Conservation (phyloP, 2,888 invertebrate species). For the Cryptus viduatorius region DNA sequence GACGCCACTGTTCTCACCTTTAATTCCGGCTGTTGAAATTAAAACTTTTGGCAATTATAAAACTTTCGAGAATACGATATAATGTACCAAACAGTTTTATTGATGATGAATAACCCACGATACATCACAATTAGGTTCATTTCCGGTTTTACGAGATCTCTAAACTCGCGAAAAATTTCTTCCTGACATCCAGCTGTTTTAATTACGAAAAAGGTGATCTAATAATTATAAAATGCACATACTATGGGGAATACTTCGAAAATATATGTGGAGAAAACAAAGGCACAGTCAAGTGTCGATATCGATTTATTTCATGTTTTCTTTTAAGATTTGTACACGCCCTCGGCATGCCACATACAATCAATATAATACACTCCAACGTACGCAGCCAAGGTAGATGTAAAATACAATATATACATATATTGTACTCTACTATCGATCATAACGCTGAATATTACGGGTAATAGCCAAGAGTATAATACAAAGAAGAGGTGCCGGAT, state of each 20-base stretch:
- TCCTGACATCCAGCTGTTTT: too few relatives aligned
- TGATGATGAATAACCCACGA: too few relatives aligned
- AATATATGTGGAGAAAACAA: background rate
- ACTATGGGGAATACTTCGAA: background rate
- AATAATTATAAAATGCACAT: background rate
- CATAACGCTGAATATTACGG: slow-evolving; percentile 76
- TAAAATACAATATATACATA: slow-evolving; percentile 82
- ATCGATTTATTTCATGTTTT: slow-evolving; percentile 73
- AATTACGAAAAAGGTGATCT: too few relatives aligned
- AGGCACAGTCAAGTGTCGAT: slow-evolving; percentile 52
- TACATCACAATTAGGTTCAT: too few relatives aligned
- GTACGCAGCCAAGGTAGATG: slow-evolving; percentile 82
- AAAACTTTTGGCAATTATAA: background rate
- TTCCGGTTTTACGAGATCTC: too few relatives aligned
- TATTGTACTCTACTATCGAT: slow-evolving; percentile 79
- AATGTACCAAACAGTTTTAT: background rate
- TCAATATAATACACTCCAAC: slow-evolving; percentile 82
- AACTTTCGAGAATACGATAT: background rate
- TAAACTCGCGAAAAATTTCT: too few relatives aligned
- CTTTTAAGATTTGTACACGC: slow-evolving; percentile 82
- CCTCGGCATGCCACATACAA: slow-evolving; percentile 82
- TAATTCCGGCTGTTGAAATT: background rate
- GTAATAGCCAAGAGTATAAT: slow-evolving; percentile 77
- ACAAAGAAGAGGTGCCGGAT: slow-evolving; percentile 76
- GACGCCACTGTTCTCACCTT: background rate